Conservation (phyloP, 1,140 invertebrate genomes). For the Platyscapa corneri region DNA sequence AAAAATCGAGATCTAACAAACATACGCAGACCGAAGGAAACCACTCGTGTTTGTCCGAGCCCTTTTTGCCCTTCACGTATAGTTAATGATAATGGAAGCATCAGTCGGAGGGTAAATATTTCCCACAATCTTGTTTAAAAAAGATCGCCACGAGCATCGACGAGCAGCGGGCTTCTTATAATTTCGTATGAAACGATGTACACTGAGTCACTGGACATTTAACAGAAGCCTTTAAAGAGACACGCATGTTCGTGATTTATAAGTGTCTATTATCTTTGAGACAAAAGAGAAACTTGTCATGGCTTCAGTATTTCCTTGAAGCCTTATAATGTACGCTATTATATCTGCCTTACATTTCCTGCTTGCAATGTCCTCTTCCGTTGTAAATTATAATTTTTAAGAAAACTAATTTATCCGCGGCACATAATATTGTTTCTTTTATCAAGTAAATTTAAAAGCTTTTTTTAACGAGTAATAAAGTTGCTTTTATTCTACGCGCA, state of each 20-base stretch:
- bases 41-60: no score
- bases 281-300: slow-evolving; percentile 31
- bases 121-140: no score
- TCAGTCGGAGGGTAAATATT: no score
- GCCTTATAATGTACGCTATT: slow-evolving; percentile 29
- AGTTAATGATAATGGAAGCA: no score
- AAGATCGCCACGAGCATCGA: no score
- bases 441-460: background rate
- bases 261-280: slow-evolving; percentile 36
- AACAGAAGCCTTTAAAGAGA: slow-evolving; percentile 3
- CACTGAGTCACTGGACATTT: background rate
- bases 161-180: background rate
- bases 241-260: slow-evolving; percentile 19
- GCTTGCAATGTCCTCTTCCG: background rate
- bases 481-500: background rate
- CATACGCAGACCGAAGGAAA: no score
- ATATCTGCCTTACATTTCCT: slow-evolving; percentile 17
- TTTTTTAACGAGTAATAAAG: background rate
- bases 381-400: background rate
- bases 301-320: slow-evolving; percentile 37
- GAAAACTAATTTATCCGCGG: background rate
- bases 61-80: no score
- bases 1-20: no score
- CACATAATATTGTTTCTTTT: background rate
- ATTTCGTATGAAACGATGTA: background rate